Conservation (phyloP, 2,113 vertebrate genomes). For the Lipophrys pholis region DNA sequence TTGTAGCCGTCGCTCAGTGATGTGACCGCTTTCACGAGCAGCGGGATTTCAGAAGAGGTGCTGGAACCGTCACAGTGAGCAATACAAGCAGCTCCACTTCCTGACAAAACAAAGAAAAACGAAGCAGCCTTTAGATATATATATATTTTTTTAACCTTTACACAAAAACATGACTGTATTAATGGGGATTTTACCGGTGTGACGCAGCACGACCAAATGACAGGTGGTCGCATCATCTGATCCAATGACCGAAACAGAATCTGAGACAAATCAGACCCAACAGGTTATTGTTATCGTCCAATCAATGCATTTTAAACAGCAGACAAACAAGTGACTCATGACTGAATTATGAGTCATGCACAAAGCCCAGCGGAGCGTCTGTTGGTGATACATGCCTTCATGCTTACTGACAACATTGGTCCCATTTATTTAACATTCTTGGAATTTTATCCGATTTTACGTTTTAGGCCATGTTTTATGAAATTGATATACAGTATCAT, state of each 20-base stretch:
- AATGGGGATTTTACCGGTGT: conserved; percentile 87
- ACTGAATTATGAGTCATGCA: too few relatives aligned
- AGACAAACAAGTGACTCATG: too few relatives aligned
- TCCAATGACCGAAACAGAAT: conserved; percentile 91
- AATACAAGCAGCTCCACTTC: conserved; percentile 92
- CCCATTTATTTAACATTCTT: too few relatives aligned
- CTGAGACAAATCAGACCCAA: conserved; percentile 75
- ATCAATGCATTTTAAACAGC: not conserved
- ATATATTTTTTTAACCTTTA: too few relatives aligned
- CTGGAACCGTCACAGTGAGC: conserved; percentile 93
- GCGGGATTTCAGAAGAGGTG: conserved; percentile 88
- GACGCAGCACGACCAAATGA: conserved; percentile 93
- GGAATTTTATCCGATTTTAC: too few relatives aligned
- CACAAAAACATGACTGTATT: not conserved
- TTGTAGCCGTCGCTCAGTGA: conserved; percentile 79
- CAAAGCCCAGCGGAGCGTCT: too few relatives aligned
- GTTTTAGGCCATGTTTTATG: too few relatives aligned
- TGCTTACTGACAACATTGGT: too few relatives aligned
- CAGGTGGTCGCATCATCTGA: conserved; percentile 98
- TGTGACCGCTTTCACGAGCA: conserved; percentile 86
- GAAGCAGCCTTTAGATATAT: too few relatives aligned
- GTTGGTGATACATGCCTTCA: too few relatives aligned
- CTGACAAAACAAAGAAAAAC: conserved; percentile 72
- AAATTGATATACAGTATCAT: too few relatives aligned
- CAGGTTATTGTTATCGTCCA: not conserved